Conservation (phyloP, 2,113 vertebrate genomes). For the Isichthys henryi region DNA sequence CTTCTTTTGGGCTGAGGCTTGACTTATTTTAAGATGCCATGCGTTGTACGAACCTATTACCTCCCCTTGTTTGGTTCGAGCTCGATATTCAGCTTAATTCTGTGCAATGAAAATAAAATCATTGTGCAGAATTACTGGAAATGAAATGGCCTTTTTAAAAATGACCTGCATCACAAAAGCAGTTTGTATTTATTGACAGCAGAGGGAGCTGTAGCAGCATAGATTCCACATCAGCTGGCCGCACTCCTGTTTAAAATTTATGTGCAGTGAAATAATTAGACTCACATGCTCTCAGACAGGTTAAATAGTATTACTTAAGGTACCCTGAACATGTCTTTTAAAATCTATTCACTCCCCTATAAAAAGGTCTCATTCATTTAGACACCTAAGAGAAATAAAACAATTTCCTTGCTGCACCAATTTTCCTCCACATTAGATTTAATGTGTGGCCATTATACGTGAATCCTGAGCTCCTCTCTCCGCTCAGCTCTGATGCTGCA, state of each 20-base stretch:
- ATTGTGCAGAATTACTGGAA: too few relatives aligned
- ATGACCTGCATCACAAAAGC: background rate
- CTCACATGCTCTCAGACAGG: background rate
- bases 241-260: background rate
- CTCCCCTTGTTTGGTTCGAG: background rate
- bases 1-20: background rate
- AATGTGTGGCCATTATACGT: background rate
- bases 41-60: background rate
- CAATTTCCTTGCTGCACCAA: conserved; percentile 12
- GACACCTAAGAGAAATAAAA: conserved; percentile 9
- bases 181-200: conserved; percentile 4
- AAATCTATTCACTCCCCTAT: conserved; percentile 9
- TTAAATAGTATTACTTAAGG: background rate
- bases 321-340: conserved; percentile 6
- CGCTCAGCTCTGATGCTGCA: background rate
- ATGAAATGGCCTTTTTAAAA: background rate
- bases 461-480: background rate
- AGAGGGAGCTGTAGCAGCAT: conserved; percentile 40
- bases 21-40: background rate
- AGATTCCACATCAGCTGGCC: background rate
- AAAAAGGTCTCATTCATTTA: conserved; percentile 12
- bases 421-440: background rate
- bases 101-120: background rate
- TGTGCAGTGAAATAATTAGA: conserved; percentile 1
- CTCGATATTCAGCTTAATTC: background rate